Evolutionary conservation across 1,140 invertebrate genomes (phyloP), one percentile per base, ranked within the genome.

Genomic region (Microplitis demolitor): DNA sequence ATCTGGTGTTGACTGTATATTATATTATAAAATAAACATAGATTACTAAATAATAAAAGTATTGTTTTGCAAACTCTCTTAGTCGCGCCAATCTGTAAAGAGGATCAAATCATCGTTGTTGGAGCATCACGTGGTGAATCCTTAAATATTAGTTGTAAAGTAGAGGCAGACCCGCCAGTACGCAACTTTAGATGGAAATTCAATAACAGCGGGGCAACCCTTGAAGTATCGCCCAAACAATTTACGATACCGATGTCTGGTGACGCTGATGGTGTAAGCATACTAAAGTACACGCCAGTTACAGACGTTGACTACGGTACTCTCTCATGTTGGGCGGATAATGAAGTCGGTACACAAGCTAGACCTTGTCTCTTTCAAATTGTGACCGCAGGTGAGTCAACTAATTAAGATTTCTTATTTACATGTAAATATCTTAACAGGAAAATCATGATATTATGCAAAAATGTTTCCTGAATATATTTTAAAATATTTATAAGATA

Each of bases 161-260:
- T 97, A 73, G 94, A 96, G 82, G 93, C 95, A 0, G 94, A 96
- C 89, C 95, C 95, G 0, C 92, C 93, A 11, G 94, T 94, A 14
- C 89, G 90, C 77, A 92, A 90, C 78, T 97, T 97, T 88, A 91
- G 93, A 77, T 96, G 95, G 95, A 95, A 95, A 87, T 96, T 96
- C 88, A 96, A 96, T 88, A 96, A 95, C 87, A 95, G 94, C 14
- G 92, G 92, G 9, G 93, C 95, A 85, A 95, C 93, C 33, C 84
- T 94, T 61, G 93, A 95, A 83, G 91, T 95, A 62, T 90, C 91
- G 66, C 89, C 91, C 16, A 92, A 93, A 82, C 85, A 91, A 68
- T 95, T 91, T 87, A 90, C 89, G 33, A 80, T 87, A 67, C 71
- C 71, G 14, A 73, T 64, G 54, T 63, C 67, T 51, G 84, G 85